These are phyloP conservation scores for Nothoprocta perdicaria DNA, from an alignment of 2,113 vertebrate genomes.

Conservation along the genomic window DNA sequence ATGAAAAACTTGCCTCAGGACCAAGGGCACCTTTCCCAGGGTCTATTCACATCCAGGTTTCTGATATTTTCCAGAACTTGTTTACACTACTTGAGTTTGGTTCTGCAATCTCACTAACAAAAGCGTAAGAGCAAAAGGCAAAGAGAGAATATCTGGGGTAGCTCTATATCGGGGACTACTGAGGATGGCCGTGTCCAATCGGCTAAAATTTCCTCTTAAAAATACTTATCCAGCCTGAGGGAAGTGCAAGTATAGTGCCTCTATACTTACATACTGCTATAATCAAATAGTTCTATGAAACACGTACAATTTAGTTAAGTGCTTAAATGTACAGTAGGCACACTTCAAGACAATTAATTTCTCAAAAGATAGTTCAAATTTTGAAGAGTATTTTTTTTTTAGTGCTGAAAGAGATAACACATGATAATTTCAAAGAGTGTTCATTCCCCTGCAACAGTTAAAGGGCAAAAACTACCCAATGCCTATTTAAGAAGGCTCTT, in stretches of 20 bases:
- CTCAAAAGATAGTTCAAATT: background rate
- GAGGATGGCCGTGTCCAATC: background rate
- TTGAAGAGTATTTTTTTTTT: background rate
- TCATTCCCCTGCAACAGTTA: background rate
- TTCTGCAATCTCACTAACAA: background rate
- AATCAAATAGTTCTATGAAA: background rate
- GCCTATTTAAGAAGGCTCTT: accelerated
- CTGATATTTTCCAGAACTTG: accelerated
- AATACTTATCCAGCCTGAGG: accelerated
- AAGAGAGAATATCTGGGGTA: background rate
- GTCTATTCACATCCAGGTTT: background rate
- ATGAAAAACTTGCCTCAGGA: background rate
- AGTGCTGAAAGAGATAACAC: background rate
- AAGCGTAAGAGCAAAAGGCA: background rate
- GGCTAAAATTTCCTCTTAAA: background rate
- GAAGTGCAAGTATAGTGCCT: background rate
- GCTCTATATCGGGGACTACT: background rate
- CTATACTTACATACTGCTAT: background rate
- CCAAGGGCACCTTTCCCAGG: accelerated
- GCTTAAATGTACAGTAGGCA: accelerated
- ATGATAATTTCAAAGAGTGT: background rate
- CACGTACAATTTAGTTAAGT: accelerated
- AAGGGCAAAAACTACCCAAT: background rate
- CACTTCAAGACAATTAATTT: background rate
- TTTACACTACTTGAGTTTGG: accelerated